Evolutionary conservation across 2,113 vertebrate genomes (phyloP).

Genomic region (Phoxinus phoxinus): DNA sequence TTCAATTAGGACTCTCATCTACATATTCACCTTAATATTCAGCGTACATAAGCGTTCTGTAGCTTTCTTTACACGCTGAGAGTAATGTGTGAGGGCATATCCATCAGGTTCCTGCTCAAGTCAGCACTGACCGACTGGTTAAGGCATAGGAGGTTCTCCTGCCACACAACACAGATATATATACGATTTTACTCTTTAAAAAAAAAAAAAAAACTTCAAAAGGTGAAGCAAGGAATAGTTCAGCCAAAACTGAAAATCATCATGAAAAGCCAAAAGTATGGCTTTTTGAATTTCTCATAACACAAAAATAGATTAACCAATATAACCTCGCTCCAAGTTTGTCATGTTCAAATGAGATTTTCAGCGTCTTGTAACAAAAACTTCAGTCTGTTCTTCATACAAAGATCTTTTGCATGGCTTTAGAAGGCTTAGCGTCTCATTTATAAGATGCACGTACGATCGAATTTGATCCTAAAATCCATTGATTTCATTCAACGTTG

Average conservation of each 20-base stretch:
- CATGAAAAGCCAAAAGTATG: not conserved
- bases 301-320: not conserved
- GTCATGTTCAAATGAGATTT: not conserved
- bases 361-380: not conserved
- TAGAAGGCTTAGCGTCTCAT: not conserved
- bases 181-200: not conserved
- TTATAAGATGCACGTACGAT: not conserved
- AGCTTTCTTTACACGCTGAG: slow-evolving; percentile 49
- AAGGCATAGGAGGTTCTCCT: slow-evolving; percentile 1
- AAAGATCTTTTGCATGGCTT: not conserved
- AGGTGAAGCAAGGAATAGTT: not conserved
- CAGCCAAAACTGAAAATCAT: not conserved
- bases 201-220: no score
- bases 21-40: slow-evolving; percentile 58
- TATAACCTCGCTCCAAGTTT: no score
- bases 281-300: not conserved
- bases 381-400: not conserved
- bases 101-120: slow-evolving; percentile 53
- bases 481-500: not conserved
- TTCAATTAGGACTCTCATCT: slow-evolving; percentile 57
- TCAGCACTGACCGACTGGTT: slow-evolving; percentile 42
- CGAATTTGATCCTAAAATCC: not conserved
- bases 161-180: no score
- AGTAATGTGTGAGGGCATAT: slow-evolving; percentile 43
- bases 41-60: slow-evolving; percentile 55